Evolutionary conservation across 2,797 vertebrate genomes (phyloP), one percentile per base, ranked within the genome.

Genomic region (Mallotus villosus): DNA sequence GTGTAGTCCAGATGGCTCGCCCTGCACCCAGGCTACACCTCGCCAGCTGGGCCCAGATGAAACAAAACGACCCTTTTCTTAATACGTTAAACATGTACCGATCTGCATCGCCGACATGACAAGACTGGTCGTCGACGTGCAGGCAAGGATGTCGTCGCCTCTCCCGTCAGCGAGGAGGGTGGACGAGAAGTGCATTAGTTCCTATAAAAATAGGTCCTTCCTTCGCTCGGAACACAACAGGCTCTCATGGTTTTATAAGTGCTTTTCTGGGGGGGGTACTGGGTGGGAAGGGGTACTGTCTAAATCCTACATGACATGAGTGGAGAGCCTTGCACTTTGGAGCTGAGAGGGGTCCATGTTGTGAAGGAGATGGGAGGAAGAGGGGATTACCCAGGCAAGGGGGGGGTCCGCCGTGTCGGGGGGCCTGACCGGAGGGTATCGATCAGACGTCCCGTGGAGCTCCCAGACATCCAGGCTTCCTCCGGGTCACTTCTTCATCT

Each of bases 401-500:
- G 32, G 32, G 32, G 32, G 7, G 32, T 34, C 32, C 32, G 7
- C 32, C 32, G 32, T 6, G 32, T 6, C n/a, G 51, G 76, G 76
- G 64, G 49, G 63, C 1, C 16, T 58, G 32, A 34, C 32, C 32
- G 32, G 32, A 34, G 32, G 32, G 32, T 6, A 8, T 34, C 32
- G 37, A 21, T 51, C n/a, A 2, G 65, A 27, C 25, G 37, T 51
- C 9, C 53, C 63, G 73, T 70, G 75, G 2, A 17, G 12, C 12
- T 51, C 60, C 16, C 60, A 6, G 49, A 34, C 37, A 46, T 46
- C 63, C 60, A 62, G 60, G 16, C 5, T 3, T 62, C 29, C 16
- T 62, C 60, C 46, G 8, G 9, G 24, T 95, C 89, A 96, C 81
- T 96, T 96, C 87, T 96, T 96, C 95, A 96, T 96, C 88, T 96